A percentile compares a stretch with the other conserved stretches of the same genome.
phyloP scores from a whole-genome alignment of 2,113 vertebrate species.

The Rhodinocichla rosea region DNA sequence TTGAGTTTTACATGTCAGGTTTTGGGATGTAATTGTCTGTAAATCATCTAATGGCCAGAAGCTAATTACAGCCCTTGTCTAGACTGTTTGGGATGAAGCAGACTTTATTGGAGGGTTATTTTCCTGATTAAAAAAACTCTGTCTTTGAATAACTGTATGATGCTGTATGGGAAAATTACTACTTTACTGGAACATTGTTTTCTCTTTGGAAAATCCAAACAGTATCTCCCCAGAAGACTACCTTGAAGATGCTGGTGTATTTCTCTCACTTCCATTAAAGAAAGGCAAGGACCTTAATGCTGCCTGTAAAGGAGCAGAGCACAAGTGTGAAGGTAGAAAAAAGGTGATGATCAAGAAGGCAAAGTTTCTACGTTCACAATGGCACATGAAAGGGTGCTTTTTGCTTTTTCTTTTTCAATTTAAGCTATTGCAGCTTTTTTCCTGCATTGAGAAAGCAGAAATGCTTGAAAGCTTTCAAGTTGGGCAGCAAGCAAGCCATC shows the following conservation, averaged over 20 bases:
- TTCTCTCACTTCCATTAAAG: background rate
- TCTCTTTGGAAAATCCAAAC: background rate
- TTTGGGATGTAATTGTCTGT: background rate
- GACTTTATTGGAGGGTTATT: background rate
- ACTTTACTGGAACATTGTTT: background rate
- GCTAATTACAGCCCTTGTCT: background rate
- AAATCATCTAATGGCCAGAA: background rate
- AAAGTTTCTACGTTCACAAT: background rate
- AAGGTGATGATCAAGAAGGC: background rate
- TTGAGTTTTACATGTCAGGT: background rate
- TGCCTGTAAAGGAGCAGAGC: background rate
- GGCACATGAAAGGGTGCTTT: background rate
- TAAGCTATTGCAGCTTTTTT: background rate
- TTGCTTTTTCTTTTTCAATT: background rate
- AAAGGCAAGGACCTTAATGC: background rate
- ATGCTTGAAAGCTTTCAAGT: background rate
- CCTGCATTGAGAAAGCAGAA: background rate
- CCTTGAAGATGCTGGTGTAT: background rate
- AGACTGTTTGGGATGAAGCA: background rate
- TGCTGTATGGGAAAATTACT: background rate
- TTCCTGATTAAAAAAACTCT: background rate
- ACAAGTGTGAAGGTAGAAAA: background rate
- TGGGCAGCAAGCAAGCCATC: background rate
- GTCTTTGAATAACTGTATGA: background rate
- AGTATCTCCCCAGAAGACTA: background rate